Evolutionary conservation across 2,113 vertebrate genomes (phyloP), one percentile per base, ranked within the genome.

Genomic region (Plestiodon gilberti): DNA sequence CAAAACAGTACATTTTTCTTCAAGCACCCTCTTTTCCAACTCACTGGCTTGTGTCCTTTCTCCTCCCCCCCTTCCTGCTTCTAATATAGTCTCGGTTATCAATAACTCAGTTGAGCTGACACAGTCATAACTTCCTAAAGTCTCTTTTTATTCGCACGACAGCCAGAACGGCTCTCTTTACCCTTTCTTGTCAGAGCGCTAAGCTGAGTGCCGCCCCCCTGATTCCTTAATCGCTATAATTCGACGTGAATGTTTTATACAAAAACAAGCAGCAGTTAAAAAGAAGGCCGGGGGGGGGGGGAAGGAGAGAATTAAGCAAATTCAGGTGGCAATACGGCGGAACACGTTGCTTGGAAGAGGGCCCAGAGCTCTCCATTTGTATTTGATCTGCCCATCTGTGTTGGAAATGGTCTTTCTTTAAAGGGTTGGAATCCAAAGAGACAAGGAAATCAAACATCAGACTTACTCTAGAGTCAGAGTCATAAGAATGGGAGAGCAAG

Each of bases 231-330:
- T 78, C 87, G 70, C 90, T 73, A 0, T 93, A 89, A 95, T 23
- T 95, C 92, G 93, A 1, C 61, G 30, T 48, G 74, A 89, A 86
- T 78, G 1, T 83, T 89, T 95, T 90, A 89, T 89, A 88, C 90
- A 87, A 91, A 0, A 38, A 65, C 75, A 91, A 88, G 38, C n/a
- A 78, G 81, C 93, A 83, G n/a, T 11, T 67, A 28, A 95, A 90
- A 88, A 80, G 89, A 10, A n/a, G n/a, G n/a, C n/a, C n/a, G n/a
- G n/a, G n/a, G n/a, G n/a, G n/a, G n/a, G n/a, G n/a, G 70, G 85
- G 76, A 83, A 90, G 6, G 62, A 85, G 80, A 73, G 81, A 92
- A 85, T 93, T 91, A 93, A 93, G 89, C 77, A 96, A 93, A 95
- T 91, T 92, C 84, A 87, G 79, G 52, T 85, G 86, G 87, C 95